Conservation (phyloP, 1,140 invertebrate species). For the Rhagoletis pomonella region DNA sequence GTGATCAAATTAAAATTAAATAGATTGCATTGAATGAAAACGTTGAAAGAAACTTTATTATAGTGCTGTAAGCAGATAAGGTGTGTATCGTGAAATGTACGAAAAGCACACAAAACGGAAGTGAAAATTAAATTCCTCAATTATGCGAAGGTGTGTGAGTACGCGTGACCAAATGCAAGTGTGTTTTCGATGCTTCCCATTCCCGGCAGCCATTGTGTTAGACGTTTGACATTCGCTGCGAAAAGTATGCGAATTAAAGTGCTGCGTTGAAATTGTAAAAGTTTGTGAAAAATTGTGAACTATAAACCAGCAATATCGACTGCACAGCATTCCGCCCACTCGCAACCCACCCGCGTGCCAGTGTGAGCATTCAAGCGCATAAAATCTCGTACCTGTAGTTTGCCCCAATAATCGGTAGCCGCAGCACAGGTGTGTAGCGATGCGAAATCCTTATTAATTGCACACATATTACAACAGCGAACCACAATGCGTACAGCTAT, state of each 20-base stretch:
- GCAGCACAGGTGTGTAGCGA: neutral
- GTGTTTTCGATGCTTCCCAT: neutral
- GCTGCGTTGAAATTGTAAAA: neutral
- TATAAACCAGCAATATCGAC: neutral
- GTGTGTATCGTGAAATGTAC: neutral
- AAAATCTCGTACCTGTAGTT: neutral
- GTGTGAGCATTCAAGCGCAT: neutral
- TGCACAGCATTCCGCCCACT: neutral
- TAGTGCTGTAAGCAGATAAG: neutral
- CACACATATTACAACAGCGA: conserved; percentile 34
- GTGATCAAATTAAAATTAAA: neutral
- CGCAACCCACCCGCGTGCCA: neutral
- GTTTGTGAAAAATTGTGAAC: conserved; percentile 15
- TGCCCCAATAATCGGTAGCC: neutral
- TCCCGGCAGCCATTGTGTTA: neutral
- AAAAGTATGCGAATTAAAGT: neutral
- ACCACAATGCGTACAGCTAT: conserved; percentile 20
- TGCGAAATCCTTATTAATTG: conserved; percentile 45
- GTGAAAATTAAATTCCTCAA: neutral
- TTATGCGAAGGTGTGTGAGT: neutral
- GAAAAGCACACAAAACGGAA: neutral
- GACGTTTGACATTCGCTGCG: neutral
- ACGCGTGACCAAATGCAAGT: neutral
- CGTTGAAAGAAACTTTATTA: neutral
- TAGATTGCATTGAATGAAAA: neutral